These are phyloP conservation scores for Drosophila longiperda DNA, from an alignment of 2,888 invertebrate genomes.

Conservation along the genomic window DNA sequence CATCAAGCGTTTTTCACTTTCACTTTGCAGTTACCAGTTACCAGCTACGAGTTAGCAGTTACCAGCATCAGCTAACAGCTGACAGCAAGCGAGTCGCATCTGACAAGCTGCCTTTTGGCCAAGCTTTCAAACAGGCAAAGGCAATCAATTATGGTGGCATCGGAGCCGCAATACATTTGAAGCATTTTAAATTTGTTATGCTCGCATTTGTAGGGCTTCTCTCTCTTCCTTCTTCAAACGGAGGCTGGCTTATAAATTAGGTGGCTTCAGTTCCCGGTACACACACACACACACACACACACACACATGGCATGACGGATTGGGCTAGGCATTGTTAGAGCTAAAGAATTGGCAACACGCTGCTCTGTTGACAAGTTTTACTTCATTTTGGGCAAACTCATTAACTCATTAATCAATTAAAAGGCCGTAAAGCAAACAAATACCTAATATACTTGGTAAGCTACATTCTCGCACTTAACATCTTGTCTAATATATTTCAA, in stretches of 20 bases:
- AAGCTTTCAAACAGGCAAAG: constrained; percentile 24
- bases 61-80: constrained; percentile 16
- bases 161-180: constrained; percentile 61
- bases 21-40: constrained; percentile 34
- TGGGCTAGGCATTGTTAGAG: constrained; percentile 27
- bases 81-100: constrained; percentile 4
- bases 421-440: constrained; percentile 59
- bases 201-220: constrained; percentile 24
- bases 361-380: constrained; percentile 59
- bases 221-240: neutral
- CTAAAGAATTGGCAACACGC: constrained; percentile 52
- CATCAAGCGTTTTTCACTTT: constrained; percentile 16
- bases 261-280: constrained; percentile 6
- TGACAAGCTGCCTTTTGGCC: constrained; percentile 10
- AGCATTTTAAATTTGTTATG: constrained; percentile 63
- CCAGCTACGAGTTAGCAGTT: constrained; percentile 32
- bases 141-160: constrained; percentile 73
- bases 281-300: neutral
- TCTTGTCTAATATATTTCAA: constrained; percentile 55
- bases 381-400: constrained; percentile 44
- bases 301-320: constrained; percentile 45
- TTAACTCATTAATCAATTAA: constrained; percentile 77
- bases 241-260: constrained; percentile 26
- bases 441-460: constrained; percentile 53
- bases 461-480: constrained; percentile 46